Evolutionary conservation across 1,140 invertebrate genomes (phyloP).

Genomic region (Acromyrmex heyeri): DNA sequence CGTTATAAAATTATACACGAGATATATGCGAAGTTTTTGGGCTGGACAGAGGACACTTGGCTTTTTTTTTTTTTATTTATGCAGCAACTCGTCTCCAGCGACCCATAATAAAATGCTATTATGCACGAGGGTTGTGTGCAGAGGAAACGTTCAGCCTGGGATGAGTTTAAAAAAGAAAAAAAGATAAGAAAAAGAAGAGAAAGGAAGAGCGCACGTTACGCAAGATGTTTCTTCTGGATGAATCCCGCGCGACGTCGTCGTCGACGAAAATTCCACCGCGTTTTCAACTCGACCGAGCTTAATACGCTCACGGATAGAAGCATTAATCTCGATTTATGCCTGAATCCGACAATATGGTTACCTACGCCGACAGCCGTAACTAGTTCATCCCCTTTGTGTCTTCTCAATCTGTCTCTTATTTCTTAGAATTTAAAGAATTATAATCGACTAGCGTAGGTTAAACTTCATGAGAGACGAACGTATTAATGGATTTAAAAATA

Average conservation of each 20-base stretch:
- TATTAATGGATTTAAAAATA: no score
- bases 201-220: slow-evolving; percentile 7
- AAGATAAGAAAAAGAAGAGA: neutral
- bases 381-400: neutral
- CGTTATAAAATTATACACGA: slow-evolving; percentile 49
- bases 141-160: slow-evolving; percentile 40
- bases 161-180: slow-evolving; percentile 18
- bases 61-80: slow-evolving; percentile 57
- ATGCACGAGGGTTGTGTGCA: slow-evolving; percentile 32
- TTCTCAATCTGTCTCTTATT: neutral
- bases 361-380: neutral
- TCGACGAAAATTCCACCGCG: slow-evolving; percentile 42
- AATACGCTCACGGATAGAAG: slow-evolving; percentile 7
- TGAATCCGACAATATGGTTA: slow-evolving; percentile 16
- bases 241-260: slow-evolving; percentile 54
- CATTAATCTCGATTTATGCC: slow-evolving; percentile 52
- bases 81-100: slow-evolving; percentile 19
- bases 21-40: slow-evolving; percentile 23
- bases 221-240: slow-evolving; percentile 37
- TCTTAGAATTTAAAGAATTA: neutral
- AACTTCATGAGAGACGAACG: neutral
- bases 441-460: neutral
- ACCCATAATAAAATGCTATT: slow-evolving; percentile 46
- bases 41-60: neutral
- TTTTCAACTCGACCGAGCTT: slow-evolving; percentile 22